Evolutionary conservation across 2,113 vertebrate species (phyloP).

Genomic region (Aptenodytes forsteri): DNA sequence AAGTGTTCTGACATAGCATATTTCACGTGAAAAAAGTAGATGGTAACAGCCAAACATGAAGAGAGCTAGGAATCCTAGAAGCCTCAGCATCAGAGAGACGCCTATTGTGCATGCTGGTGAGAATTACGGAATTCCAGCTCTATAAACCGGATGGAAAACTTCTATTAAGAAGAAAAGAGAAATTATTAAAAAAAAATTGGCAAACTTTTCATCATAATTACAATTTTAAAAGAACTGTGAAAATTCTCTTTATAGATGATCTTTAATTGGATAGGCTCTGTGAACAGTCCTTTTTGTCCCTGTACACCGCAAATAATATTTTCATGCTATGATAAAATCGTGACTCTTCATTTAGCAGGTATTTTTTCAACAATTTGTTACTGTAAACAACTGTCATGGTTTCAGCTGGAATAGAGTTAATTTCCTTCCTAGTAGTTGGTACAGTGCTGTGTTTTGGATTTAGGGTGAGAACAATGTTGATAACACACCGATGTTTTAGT

Average conservation of each 20-base stretch:
- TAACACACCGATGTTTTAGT: too few relatives aligned
- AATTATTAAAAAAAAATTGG: background rate
- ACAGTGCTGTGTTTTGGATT: too few relatives aligned
- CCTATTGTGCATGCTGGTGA: background rate
- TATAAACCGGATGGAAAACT: background rate
- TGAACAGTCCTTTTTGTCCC: background rate
- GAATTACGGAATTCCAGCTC: background rate
- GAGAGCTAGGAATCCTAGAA: background rate
- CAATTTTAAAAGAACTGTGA: background rate
- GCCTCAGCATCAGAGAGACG: background rate
- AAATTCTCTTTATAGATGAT: background rate
- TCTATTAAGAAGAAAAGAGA: background rate
- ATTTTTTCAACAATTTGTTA: background rate
- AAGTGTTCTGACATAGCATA: background rate
- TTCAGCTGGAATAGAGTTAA: too few relatives aligned
- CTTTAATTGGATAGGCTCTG: background rate
- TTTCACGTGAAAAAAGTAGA: background rate
- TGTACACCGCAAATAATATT: background rate
- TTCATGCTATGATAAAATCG: background rate
- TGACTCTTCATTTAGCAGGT: background rate
- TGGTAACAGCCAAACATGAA: background rate
- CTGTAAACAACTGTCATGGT: background rate
- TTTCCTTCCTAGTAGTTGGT: too few relatives aligned
- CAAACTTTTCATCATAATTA: background rate
- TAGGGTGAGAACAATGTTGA: too few relatives aligned